Conservation (phyloP, 2,113 vertebrate genomes). For the Galeopterus variegatus region DNA sequence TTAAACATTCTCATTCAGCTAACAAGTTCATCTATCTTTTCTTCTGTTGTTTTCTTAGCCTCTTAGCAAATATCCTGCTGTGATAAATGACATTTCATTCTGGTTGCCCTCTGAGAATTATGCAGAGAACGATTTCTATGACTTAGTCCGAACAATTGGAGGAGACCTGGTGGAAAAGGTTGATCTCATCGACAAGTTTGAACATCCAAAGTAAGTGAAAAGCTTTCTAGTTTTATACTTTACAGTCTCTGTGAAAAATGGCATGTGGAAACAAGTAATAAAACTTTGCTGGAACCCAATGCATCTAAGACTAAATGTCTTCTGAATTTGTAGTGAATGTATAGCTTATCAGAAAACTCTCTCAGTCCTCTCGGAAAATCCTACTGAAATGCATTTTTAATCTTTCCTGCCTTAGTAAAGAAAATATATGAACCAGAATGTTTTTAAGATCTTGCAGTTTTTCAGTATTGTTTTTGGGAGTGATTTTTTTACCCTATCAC, state of each 20-base stretch:
- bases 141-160: constrained; percentile 94
- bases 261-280: neutral
- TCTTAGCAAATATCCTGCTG: constrained; percentile 95
- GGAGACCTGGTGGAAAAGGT: constrained; percentile 97
- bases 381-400: neutral
- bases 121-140: constrained; percentile 95
- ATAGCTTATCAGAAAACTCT: neutral
- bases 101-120: constrained; percentile 95
- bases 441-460: constrained; percentile 8
- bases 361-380: constrained; percentile 5
- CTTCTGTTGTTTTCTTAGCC: constrained; percentile 87
- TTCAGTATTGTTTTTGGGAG: neutral
- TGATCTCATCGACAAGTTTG: constrained; percentile 93
- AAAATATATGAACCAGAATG: neutral
- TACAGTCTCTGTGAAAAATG: neutral
- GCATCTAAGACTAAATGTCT: neutral
- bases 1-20: constrained; percentile 15
- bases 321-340: neutral
- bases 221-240: constrained; percentile 24
- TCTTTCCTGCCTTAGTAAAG: constrained; percentile 29
- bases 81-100: constrained; percentile 97
- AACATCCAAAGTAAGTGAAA: constrained; percentile 95
- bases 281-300: neutral
- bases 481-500: neutral
- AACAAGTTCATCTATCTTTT: constrained; percentile 13